Base-by-base conservation (phyloP, 2,888 invertebrate species). In the Chymomyza amoena region DNA sequence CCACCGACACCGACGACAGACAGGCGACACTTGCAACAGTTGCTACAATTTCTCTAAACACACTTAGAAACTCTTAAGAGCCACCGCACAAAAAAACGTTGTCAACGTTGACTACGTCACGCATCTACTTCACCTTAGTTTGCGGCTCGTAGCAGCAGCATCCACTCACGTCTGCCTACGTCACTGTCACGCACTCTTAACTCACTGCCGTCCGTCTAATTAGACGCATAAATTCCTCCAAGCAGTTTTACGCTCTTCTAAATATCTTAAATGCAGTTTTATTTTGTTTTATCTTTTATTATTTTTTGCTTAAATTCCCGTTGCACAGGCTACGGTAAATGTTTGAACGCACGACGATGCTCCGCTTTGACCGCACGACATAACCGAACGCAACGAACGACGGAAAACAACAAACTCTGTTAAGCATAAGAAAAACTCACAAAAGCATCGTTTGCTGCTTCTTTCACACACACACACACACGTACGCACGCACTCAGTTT, bases 331-430 rank as follows among this genome's bases (percentile, higher is more conserved):
- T 32, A 59, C 59, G 20, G 59, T 32, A 59, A 16, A 7, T 13
- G 59, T 59, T 63, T 51, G n/a, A 18, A 59, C 45, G 61, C 63
- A 39, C 32, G 18, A n/a, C 51, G 39, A 45, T 50, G 61, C n/a
- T 3, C 63, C 62, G 59, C 32, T 32, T 32, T 32, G 4, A 32
- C 68, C 77, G 77, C 73, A 69, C 77, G 69, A 73, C 69, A 65
- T 15, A 73, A 77, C 76, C 69, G 69, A 73, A 73, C 76, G 76
- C 79, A 76, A 78, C 79, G 81, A 78, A 78, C 76, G 77, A 81
- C 82, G 77, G 77, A 78, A 78, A 77, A 77, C 69, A 87, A 87
- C 84, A 85, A 76, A 86, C 39, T 45, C 39, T 45, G 39, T 13
- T 13, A 13, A 45, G 13, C 39, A 45, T 10, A 45, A 45, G 39